phyloP scores from a whole-genome alignment of 35 echinoderm and acorn worm genomes.

The Lytechinus pictus region DNA sequence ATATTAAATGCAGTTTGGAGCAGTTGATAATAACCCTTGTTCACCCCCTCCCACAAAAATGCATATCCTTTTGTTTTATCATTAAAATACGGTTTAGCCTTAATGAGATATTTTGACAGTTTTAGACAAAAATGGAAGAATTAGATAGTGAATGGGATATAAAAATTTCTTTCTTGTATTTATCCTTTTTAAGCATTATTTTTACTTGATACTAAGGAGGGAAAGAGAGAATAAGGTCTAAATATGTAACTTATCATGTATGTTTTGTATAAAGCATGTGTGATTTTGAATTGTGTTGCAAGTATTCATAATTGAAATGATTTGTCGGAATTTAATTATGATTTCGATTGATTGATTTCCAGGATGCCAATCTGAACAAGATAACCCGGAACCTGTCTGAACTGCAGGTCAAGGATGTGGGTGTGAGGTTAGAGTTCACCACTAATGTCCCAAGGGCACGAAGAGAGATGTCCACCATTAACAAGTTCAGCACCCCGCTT shows the following conservation, averaged over 20 bases:
- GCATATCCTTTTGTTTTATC: too few species aligned
- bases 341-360: not conserved
- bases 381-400: slow-evolving; percentile 92
- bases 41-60: too few species aligned
- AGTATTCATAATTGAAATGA: not conserved
- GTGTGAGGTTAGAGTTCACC: slow-evolving; percentile 83
- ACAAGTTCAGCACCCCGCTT: slow-evolving; percentile 86
- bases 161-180: not conserved
- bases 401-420: slow-evolving; percentile 87
- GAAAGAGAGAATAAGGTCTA: too few species aligned
- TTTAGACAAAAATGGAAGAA: not conserved
- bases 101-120: not conserved
- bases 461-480: slow-evolving; percentile 82
- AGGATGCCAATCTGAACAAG: slow-evolving; percentile 98
- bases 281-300: not conserved
- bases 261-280: not conserved
- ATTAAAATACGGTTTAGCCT: too few species aligned
- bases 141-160: not conserved
- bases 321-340: not conserved
- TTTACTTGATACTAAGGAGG: too few species aligned
- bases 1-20: too few species aligned
- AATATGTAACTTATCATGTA: too few species aligned
- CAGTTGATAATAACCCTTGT: too few species aligned
- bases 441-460: slow-evolving; percentile 89
- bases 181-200: not conserved